Percentiles rank a stretch among this genome's conserved stretches.
Evolutionary conservation across 2,888 invertebrate genomes (phyloP).

Genomic region (Theretra japonica): DNA sequence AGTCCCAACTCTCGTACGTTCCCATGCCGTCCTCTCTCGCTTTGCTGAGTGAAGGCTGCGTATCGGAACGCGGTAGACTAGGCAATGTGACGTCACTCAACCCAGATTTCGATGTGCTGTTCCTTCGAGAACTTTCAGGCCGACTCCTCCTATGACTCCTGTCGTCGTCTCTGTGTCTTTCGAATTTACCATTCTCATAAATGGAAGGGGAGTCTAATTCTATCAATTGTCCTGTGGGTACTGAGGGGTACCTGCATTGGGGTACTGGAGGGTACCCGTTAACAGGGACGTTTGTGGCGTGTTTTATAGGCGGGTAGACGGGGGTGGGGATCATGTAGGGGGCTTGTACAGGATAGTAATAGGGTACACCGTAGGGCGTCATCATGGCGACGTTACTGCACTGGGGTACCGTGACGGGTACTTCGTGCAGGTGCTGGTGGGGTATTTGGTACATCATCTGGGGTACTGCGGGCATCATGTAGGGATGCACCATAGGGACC

Average conservation of each 20-base stretch:
- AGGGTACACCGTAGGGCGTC: slow-evolving; percentile 73
- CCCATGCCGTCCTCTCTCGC: slow-evolving; percentile 88
- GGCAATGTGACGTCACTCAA: slow-evolving; percentile 74
- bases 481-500: slow-evolving; percentile 54
- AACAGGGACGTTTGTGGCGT: slow-evolving; percentile 73
- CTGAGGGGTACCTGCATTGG: slow-evolving; percentile 76
- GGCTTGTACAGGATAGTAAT: slow-evolving; percentile 76
- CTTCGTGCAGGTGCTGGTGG: slow-evolving; percentile 52
- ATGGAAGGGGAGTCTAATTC: slow-evolving; percentile 84
- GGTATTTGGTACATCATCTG: slow-evolving; percentile 63
- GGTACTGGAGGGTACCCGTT: slow-evolving; percentile 77
- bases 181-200: slow-evolving; percentile 73
- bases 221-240: slow-evolving; percentile 88
- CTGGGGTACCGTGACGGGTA: slow-evolving; percentile 55
- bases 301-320: slow-evolving; percentile 75
- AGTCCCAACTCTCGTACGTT: slow-evolving; percentile 91
- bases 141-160: slow-evolving; percentile 57
- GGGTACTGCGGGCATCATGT: slow-evolving; percentile 54
- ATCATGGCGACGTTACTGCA: slow-evolving; percentile 66
- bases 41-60: slow-evolving; percentile 77
- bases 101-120: slow-evolving; percentile 72
- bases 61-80: slow-evolving; percentile 77
- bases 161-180: slow-evolving; percentile 62
- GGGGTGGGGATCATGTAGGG: slow-evolving; percentile 80
- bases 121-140: slow-evolving; percentile 64